Percentiles rank a stretch among this genome's conserved stretches.
These are phyloP conservation scores for Hirtodrosophila cameraria DNA, from an alignment of 2,888 invertebrate species.

Conservation along the genomic window DNA sequence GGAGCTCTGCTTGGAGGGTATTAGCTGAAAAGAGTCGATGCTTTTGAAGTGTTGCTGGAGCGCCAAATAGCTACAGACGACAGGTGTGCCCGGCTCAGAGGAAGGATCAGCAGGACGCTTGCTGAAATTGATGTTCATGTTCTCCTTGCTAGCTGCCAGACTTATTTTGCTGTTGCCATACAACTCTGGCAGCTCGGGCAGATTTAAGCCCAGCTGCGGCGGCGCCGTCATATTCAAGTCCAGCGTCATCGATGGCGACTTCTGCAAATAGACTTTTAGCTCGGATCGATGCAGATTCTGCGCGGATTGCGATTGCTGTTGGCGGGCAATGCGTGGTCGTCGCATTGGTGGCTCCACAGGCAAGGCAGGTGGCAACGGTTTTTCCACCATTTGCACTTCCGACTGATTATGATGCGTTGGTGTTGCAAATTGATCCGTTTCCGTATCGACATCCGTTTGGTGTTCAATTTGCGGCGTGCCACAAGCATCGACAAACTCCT, in stretches of 20 bases:
- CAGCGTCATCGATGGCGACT: slow-evolving; percentile 80
- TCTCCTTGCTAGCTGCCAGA: slow-evolving; percentile 75
- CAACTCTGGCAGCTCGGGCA: slow-evolving; percentile 75
- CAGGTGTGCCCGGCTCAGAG: background rate
- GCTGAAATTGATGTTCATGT: slow-evolving; percentile 31
- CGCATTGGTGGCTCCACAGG: slow-evolving; percentile 34
- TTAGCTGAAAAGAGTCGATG: slow-evolving; percentile 72
- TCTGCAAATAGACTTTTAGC: slow-evolving; percentile 80
- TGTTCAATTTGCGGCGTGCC: slow-evolving; percentile 65
- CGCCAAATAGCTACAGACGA: slow-evolving; percentile 46
- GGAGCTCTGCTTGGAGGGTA: slow-evolving; percentile 55
- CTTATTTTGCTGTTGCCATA: slow-evolving; percentile 68
- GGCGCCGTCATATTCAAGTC: slow-evolving; percentile 68
- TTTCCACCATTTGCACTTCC: slow-evolving; percentile 14
- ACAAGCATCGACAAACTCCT: slow-evolving; percentile 81
- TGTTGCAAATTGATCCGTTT: slow-evolving; percentile 38
- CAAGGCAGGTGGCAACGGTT: background rate
- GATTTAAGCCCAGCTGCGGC: slow-evolving; percentile 63
- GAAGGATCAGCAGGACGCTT: background rate
- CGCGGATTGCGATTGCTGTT: slow-evolving; percentile 81
- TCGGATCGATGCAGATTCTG: slow-evolving; percentile 82
- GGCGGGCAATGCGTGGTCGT: slow-evolving; percentile 54
- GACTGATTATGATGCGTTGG: slow-evolving; percentile 51
- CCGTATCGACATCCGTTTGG: slow-evolving; percentile 13
- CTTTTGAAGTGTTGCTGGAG: slow-evolving; percentile 77